Evolutionary conservation across 2,888 invertebrate genomes (phyloP), one percentile per base, ranked within the genome.

Genomic region (Dryomyza anilis): DNA sequence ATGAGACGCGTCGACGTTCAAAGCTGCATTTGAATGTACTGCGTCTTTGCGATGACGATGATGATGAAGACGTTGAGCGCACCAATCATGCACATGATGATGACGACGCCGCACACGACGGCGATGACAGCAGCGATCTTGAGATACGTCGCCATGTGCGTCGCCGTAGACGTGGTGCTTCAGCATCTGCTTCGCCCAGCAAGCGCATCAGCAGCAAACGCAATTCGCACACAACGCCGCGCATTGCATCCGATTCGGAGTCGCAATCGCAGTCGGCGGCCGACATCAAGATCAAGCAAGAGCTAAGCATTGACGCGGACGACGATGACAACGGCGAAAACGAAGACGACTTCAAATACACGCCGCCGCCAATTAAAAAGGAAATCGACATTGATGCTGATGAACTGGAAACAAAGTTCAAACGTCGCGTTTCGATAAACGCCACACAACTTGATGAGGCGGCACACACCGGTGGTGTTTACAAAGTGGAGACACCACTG

Each of bases 181-280:
- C n/a, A n/a, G n/a, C n/a, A n/a, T n/a, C n/a, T n/a, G 68, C 68
- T 84, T 79, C 81, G 83, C 80, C 85, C 79, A 67, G 74, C 5
- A 77, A 76, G 27, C 90, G 65, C 46, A 84, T 87, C 2, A 84
- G 88, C 1, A 84, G 85, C 2, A 86, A 90, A 64, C 90, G 91
- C 76, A 88, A 89, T 73, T 90, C 90, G 0, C 85, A 90, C 71
- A 88, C 90, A 23, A 81, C 80, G 0, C 62, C 69, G n/a, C 87
- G 91, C 25, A 92, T 93, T 65, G 88, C 90, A 66, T 92, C 92
- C 10, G 93, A 94, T 76, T 90, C 92, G 6, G 80, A 80, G 63
- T 79, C 79, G 6, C 79, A 78, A 45, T 78, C 79, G 10, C 79
- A 73, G 63, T 72, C 77, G 0, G 70, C 71, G 0, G 66, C 71